phyloP scores from a whole-genome alignment of 2,888 invertebrate genomes.

The Salpingus planirostris region DNA sequence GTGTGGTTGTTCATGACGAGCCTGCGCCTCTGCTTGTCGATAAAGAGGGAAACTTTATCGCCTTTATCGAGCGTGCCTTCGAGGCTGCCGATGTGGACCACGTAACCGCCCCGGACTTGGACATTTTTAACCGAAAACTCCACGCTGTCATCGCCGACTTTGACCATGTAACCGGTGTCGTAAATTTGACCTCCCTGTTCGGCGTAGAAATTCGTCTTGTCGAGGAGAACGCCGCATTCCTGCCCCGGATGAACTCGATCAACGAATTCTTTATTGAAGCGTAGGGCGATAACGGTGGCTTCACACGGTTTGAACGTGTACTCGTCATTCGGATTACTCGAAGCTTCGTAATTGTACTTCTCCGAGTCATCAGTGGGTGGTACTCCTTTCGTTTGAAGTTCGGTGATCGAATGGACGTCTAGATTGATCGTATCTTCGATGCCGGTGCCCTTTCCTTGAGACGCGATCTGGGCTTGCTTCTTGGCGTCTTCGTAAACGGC shows the following conservation, averaged over 20 bases:
- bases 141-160: constrained; percentile 71
- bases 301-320: constrained; percentile 68
- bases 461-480: constrained; percentile 78
- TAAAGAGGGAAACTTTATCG: constrained; percentile 69
- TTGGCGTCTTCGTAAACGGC: constrained; percentile 84
- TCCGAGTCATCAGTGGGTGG: constrained; percentile 80
- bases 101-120: constrained; percentile 92
- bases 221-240: constrained; percentile 85
- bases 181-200: constrained; percentile 99
- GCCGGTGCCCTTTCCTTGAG: constrained; percentile 67
- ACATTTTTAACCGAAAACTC: constrained; percentile 91
- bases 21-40: constrained; percentile 78
- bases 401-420: constrained; percentile 90
- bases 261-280: constrained; percentile 75
- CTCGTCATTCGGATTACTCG: constrained; percentile 55
- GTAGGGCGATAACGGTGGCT: constrained; percentile 73
- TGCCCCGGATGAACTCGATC: constrained; percentile 71
- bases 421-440: constrained; percentile 78
- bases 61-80: constrained; percentile 79
- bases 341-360: constrained; percentile 81
- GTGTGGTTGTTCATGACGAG: constrained; percentile 99
- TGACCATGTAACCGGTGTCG: constrained; percentile 88
- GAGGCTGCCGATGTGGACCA: constrained; percentile 84
- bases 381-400: constrained; percentile 70
- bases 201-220: constrained; percentile 93